Evolutionary conservation across 1,140 invertebrate species (phyloP).

Genomic region (Neuroterus valhalla): DNA sequence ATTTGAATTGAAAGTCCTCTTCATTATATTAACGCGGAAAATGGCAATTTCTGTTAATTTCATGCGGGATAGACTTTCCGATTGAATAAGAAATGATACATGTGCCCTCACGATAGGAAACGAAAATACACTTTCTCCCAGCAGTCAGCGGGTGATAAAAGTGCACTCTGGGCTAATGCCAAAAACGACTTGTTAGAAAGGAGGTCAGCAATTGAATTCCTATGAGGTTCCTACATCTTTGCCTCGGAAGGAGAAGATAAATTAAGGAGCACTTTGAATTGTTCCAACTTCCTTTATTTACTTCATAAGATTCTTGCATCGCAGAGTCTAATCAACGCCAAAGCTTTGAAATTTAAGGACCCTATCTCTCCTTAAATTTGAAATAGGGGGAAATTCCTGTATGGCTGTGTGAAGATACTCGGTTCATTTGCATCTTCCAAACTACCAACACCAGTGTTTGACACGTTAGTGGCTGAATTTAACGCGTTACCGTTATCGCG

Average conservation of each 20-base stretch:
- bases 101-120: conserved; percentile 23
- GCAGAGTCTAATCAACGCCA: conserved; percentile 5
- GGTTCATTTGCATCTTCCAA: not conserved
- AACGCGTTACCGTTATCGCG: too few species aligned
- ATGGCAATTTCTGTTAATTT: not conserved
- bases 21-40: not conserved
- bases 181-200: conserved; percentile 36
- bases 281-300: conserved; percentile 31
- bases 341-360: not conserved
- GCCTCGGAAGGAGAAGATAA: conserved; percentile 24
- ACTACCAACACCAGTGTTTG: too few species aligned
- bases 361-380: not conserved
- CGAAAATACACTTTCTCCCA: conserved; percentile 48
- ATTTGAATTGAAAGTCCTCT: too few species aligned
- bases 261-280: conserved; percentile 28
- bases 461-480: too few species aligned
- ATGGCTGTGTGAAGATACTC: not conserved
- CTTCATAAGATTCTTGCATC: conserved; percentile 4
- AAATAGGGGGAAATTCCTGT: not conserved
- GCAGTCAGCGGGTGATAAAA: conserved; percentile 39
- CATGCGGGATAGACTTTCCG: conserved; percentile 1
- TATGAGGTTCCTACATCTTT: conserved; percentile 17
- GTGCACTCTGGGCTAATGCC: conserved; percentile 44
- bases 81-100: conserved; percentile 7
- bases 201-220: conserved; percentile 35